Evolutionary conservation across 1,140 invertebrate species (phyloP).

Genomic region (Sitophilus oryzae): DNA sequence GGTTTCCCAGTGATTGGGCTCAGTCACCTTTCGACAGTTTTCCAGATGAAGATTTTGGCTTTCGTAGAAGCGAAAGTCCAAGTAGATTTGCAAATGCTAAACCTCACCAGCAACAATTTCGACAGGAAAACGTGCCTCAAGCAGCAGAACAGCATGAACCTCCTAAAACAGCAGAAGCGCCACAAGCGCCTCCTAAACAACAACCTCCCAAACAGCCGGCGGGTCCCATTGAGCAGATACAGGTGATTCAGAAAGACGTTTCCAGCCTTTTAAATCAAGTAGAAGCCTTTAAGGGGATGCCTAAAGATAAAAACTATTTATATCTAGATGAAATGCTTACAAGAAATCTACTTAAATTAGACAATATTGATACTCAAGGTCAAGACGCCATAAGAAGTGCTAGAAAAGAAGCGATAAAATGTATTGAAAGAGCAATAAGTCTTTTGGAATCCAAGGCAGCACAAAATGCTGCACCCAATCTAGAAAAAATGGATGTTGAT

Average conservation of each 20-base stretch:
- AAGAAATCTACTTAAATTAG: constrained; percentile 81
- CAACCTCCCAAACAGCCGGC: constrained; percentile 49
- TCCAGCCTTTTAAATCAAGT: constrained; percentile 71
- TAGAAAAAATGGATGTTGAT: constrained; percentile 29
- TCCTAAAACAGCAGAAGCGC: constrained; percentile 37
- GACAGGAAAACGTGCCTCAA: constrained; percentile 1
- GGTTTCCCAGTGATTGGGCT: constrained; percentile 10
- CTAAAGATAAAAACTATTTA: constrained; percentile 77
- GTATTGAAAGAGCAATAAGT: constrained; percentile 79
- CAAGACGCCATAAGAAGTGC: constrained; percentile 81
- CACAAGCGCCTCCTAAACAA: constrained; percentile 34
- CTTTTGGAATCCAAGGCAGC: constrained; percentile 69
- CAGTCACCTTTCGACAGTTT: constrained; percentile 15
- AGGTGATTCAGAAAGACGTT: constrained; percentile 74
- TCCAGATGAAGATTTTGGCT: constrained; percentile 18
- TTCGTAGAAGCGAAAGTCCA: constrained; percentile 18
- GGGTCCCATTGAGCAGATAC: constrained; percentile 71
- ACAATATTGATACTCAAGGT: constrained; percentile 86
- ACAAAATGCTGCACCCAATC: constrained; percentile 41
- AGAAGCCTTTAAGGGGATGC: constrained; percentile 66
- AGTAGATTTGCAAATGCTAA: constrained; percentile 3
- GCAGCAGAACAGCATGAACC: constrained; percentile 26
- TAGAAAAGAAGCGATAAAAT: constrained; percentile 79
- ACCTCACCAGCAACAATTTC: constrained; percentile 37
- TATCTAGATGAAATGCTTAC: constrained; percentile 94